Conservation (phyloP, 1,140 invertebrate species). For the Drosophila nannoptera region DNA sequence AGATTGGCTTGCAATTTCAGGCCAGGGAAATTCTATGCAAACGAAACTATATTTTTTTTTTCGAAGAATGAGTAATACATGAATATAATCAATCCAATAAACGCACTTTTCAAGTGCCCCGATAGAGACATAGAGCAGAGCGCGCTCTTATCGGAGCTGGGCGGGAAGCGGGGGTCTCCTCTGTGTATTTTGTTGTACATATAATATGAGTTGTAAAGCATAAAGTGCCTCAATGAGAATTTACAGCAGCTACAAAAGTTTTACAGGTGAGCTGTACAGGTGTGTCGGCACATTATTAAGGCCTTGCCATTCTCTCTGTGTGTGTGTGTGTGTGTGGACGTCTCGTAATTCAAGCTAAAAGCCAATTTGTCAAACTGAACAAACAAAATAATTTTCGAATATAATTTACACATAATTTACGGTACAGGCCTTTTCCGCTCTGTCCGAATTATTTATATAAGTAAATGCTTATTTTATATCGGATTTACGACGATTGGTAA, state of each 20-base stretch:
- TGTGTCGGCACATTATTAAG: background rate
- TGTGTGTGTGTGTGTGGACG: conserved; percentile 2
- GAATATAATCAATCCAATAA: background rate
- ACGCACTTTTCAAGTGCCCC: too few relatives aligned
- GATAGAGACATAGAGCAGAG: too few relatives aligned
- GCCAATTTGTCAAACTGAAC: conserved; percentile 39
- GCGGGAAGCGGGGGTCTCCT: too few relatives aligned
- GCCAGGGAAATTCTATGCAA: too few relatives aligned
- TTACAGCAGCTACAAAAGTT: background rate
- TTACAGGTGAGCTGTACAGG: background rate
- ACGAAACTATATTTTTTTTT: too few relatives aligned
- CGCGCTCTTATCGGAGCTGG: too few relatives aligned
- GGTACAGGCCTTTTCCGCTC: conserved; percentile 41
- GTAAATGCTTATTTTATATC: conserved; percentile 32
- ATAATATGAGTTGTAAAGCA: conserved; percentile 12
- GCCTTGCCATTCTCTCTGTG: background rate
- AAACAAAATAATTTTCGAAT: conserved; percentile 17
- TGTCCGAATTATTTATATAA: conserved; percentile 37
- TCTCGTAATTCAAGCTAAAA: conserved; percentile 34
- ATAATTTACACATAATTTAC: conserved; percentile 42
- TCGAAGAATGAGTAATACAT: background rate
- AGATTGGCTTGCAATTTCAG: background rate
- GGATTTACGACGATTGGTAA: conserved; percentile 31
- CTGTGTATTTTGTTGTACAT: background rate
- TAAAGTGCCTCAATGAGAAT: conserved; percentile 1